Conservation (phyloP, 2,797 vertebrate genomes). For the Anguilla obscura region DNA sequence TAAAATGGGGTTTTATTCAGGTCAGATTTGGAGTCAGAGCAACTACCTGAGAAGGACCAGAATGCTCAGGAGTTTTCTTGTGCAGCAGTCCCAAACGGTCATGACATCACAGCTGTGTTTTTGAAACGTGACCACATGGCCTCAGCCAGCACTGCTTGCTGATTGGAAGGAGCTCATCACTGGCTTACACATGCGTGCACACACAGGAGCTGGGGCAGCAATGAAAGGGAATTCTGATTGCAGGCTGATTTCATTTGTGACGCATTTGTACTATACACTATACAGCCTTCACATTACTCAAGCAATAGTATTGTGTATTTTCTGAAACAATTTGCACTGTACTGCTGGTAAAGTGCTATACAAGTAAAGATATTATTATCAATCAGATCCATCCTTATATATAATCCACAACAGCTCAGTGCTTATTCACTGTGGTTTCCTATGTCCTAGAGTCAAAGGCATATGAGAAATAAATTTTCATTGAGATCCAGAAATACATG, state of each 20-base stretch:
- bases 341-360: not conserved
- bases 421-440: not conserved
- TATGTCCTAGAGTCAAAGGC: not conserved
- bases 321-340: not conserved
- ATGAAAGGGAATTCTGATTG: constrained; percentile 22
- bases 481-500: too few species aligned
- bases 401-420: not conserved
- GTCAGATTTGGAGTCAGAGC: not conserved
- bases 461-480: too few species aligned
- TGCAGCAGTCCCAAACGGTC: not conserved
- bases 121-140: not conserved
- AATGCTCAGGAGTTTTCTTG: not conserved
- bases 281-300: not conserved
- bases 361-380: not conserved
- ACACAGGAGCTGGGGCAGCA: not conserved
- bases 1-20: not conserved
- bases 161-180: not conserved
- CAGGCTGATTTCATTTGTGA: not conserved
- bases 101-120: not conserved
- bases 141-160: not conserved
- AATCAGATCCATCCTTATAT: not conserved
- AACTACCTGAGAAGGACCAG: not conserved
- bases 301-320: not conserved
- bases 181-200: not conserved
- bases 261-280: not conserved